Base-by-base conservation (phyloP, 2,888 invertebrate species). In the Elegia similella region DNA sequence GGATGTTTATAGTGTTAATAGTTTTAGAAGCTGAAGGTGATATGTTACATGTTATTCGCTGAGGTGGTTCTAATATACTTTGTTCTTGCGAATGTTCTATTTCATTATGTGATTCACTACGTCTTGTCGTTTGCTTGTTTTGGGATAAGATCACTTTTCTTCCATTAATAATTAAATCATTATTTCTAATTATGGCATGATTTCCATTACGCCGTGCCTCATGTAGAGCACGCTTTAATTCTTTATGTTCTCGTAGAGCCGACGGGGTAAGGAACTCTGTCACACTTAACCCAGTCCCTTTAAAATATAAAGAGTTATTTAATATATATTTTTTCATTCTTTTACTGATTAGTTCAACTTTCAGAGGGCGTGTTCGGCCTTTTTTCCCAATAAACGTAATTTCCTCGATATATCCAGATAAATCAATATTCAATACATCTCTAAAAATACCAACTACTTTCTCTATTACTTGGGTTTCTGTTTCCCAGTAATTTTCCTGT, bases 291-390 rank as follows among this genome's bases (percentile, higher is more conserved):
- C 52, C 52, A 13, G 32, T 50, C 17, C 44, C 44, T 48, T 10
- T 60, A n/a, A 60, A 58, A 7, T 16, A 56, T 5, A 13, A 0
- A 0, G 1, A 38, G 29, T 60, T 55, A 8, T 43, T 23, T 2
- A 59, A 32, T 38, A 59, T 55, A 23, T 55, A 59, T 23, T 59
- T 59, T 10, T 13, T 46, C 42, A 53, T 47, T 43, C 44, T 56
- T 50, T 60, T 60, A 15, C 52, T 53, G 6, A 52, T 34, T 7
- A 60, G n/a, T 32, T 60, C 57, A 2, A 60, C 57, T 46, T 42
- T 55, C 1, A 60, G 17, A 6, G 60, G 60, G 30, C 30, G 30
- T 46, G 52, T 52, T n/a, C 12, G 34, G 12, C 58, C 55, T 23
- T 47, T 52, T 48, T 48, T 58, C n/a, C 57, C 60, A 23, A 59